Base-by-base conservation (phyloP, 2,113 vertebrate genomes). In the Ameiurus melas region DNA sequence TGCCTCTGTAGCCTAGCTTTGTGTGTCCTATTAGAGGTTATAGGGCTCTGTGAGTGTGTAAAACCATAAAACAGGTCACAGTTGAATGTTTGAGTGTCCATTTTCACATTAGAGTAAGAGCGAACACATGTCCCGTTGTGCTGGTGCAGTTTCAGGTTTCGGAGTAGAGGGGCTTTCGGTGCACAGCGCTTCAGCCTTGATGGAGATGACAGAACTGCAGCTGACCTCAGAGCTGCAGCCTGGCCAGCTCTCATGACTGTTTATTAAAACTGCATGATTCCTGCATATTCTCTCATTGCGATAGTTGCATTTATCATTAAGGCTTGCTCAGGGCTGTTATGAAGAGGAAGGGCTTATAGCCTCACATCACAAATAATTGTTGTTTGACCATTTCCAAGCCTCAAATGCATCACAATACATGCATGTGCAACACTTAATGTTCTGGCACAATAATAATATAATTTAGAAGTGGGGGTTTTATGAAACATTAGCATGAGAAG, bases 401-500 rank as follows among this genome's bases (percentile, higher is more conserved):
- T 90, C 86, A 86, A 90, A 57, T 86, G 60, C 83, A 89, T 90
- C 89, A 90, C 89, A 85, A 90, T 89, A 87, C 82, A 88, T 83
- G 68, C 88, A 91, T 77, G 88, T 89, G 86, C 83, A 84, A 87
- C 70, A 88, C 57, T 85, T 88, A 91, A 93, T 93, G 92, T 93
- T 90, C 93, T 95, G 93, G 93, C 93, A 93, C 77, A 84, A 91
- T 87, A 86, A 91, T 88, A 91, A 90, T 92, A 92, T 93, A 90
- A 92, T 94, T 94, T 92, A 90, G 91, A 87, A 86, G 86, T 77
- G 81, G 80, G 70, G 75, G 64, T 93, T 94, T 95, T 94, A 93
- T 94, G 94, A 95, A 95, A 95, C 94, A 94, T 93, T 93, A 92
- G 92, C 93, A 94, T 93, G 93, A 92, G 92, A 91, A 55, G 73